A percentile compares a stretch with the other conserved stretches of the same genome.
Evolutionary conservation across 2,888 invertebrate species (phyloP).

Genomic region (Eupeodes latifasciatus): DNA sequence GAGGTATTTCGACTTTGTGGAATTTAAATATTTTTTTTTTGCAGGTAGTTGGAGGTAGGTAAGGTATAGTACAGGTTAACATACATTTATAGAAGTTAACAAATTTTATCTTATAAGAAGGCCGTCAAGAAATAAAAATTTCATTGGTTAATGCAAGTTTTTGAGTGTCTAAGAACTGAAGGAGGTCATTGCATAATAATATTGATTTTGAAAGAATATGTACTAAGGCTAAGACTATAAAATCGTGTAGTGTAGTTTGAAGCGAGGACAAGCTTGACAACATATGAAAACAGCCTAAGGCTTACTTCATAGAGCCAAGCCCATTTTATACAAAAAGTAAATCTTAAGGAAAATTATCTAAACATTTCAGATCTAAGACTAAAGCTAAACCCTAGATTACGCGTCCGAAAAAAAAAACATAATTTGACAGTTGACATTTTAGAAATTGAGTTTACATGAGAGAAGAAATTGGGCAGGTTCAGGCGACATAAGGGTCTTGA

Average conservation of each 20-base stretch:
- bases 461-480: too few relatives aligned
- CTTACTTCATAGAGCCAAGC: not conserved
- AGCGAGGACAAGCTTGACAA: not conserved
- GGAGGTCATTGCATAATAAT: slow-evolving; percentile 8
- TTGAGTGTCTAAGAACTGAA: not conserved
- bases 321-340: not conserved
- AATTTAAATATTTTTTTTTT: slow-evolving; percentile 26
- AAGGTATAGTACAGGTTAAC: too few relatives aligned
- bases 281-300: not conserved
- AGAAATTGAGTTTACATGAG: too few relatives aligned
- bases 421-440: too few relatives aligned
- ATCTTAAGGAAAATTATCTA: too few relatives aligned
- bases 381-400: too few relatives aligned
- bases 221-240: not conserved
- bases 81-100: not conserved
- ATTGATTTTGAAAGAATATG: not conserved
- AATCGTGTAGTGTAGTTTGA: not conserved
- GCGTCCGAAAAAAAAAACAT: too few relatives aligned
- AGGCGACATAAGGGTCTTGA: too few relatives aligned
- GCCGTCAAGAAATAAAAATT: slow-evolving; percentile 2
- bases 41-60: too few relatives aligned
- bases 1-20: slow-evolving; percentile 20
- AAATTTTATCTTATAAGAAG: slow-evolving; percentile 15
- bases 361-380: too few relatives aligned
- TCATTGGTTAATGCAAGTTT: not conserved